Conservation (phyloP, 2,888 invertebrate species). For the Sclerodermus sp. region DNA sequence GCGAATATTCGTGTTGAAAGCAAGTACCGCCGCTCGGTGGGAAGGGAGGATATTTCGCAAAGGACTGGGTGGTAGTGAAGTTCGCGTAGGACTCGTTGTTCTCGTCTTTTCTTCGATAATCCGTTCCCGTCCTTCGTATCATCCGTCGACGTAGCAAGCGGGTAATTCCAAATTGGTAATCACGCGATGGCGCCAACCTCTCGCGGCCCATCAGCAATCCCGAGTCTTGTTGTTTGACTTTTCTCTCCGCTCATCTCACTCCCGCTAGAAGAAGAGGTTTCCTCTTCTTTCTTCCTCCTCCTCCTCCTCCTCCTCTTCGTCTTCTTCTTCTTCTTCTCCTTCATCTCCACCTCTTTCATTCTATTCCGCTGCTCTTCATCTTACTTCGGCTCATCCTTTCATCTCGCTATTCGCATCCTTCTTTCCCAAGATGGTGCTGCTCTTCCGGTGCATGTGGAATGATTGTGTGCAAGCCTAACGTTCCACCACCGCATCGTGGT, state of each 20-base stretch:
- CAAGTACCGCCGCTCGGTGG: no score
- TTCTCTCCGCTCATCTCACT: constrained; percentile 16
- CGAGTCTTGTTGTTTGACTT: constrained; percentile 50
- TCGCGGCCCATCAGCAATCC: constrained; percentile 55
- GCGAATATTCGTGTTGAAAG: no score
- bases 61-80: no score
- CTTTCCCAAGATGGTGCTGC: constrained; percentile 2
- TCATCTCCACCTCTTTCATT: constrained; percentile 11
- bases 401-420: background rate
- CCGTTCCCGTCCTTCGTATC: constrained; percentile 40
- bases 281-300: no score
- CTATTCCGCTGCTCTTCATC: background rate
- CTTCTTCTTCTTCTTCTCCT: constrained; percentile 12
- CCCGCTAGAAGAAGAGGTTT: no score
- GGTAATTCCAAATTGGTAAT: constrained; percentile 58
- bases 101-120: constrained; percentile 32
- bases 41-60: no score
- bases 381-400: constrained; percentile 9
- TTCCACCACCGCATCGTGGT: constrained; percentile 44
- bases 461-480: constrained; percentile 49
- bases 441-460: constrained; percentile 38
- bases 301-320: constrained; percentile 16
- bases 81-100: no score
- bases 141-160: constrained; percentile 27
- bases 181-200: constrained; percentile 58